Percentiles rank a stretch among this genome's conserved stretches.
These are phyloP conservation scores for Pseudocheirus occidentalis DNA, from an alignment of 2,797 vertebrate genomes.

Conservation along the genomic window DNA sequence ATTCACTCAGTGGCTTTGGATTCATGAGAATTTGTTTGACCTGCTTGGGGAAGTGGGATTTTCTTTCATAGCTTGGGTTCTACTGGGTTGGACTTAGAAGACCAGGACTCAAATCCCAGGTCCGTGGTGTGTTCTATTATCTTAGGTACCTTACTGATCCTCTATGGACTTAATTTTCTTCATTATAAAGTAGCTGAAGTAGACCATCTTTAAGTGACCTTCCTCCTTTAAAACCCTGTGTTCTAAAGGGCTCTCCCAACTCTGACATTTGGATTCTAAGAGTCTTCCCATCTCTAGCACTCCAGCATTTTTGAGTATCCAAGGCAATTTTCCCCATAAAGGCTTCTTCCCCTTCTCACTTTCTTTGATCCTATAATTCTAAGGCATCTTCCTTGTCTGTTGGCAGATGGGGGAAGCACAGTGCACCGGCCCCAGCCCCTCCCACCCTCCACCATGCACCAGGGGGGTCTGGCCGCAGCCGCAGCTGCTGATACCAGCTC, in stretches of 20 bases:
- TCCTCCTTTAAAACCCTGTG: not conserved
- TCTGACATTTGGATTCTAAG: not conserved
- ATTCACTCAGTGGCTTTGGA: not conserved
- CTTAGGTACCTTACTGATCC: not conserved
- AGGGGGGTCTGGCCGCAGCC: slow-evolving; percentile 86
- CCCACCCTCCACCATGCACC: slow-evolving; percentile 96
- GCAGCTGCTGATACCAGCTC: slow-evolving; percentile 87
- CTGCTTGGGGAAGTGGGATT: not conserved
- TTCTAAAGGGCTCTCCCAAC: not conserved
- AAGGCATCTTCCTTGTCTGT: slow-evolving; percentile 57
- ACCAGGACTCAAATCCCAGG: not conserved
- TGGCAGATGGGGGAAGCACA: slow-evolving; percentile 90
- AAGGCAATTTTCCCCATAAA: not conserved
- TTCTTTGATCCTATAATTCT: not conserved
- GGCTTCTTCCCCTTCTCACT: not conserved
- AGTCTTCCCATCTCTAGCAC: not conserved
- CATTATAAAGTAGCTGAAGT: not conserved
- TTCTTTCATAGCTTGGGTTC: not conserved
- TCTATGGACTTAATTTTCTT: not conserved
- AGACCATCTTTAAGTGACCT: not conserved
- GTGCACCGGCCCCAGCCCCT: slow-evolving; percentile 96
- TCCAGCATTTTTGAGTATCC: not conserved
- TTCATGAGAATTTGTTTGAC: not conserved
- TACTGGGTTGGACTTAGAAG: not conserved
- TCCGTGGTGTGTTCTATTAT: not conserved